These are phyloP conservation scores for Drosophila gaucha DNA, from an alignment of 2,888 invertebrate genomes.

Conservation along the genomic window DNA sequence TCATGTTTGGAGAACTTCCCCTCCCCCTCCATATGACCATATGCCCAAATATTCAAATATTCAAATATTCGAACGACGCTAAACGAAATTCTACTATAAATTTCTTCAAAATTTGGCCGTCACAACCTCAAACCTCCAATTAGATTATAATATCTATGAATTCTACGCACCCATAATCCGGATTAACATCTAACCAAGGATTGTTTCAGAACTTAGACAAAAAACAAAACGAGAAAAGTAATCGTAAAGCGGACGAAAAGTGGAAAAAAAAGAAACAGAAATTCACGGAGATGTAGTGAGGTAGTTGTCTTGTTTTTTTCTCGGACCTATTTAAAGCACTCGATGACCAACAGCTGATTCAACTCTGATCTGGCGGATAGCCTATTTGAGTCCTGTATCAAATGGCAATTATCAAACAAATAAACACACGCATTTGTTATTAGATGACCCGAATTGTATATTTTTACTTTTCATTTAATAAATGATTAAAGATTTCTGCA, in stretches of 20 bases:
- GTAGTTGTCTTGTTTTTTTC: not conserved
- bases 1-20: too few relatives aligned
- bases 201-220: not conserved
- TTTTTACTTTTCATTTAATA: too few relatives aligned
- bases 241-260: not conserved
- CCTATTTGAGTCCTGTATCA: not conserved
- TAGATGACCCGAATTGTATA: too few relatives aligned
- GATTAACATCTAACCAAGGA: not conserved
- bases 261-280: not conserved
- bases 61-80: too few relatives aligned
- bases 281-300: not conserved
- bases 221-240: not conserved
- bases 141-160: not conserved
- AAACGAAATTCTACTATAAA: too few relatives aligned
- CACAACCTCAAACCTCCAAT: not conserved
- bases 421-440: too few relatives aligned
- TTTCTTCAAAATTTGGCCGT: too few relatives aligned
- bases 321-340: not conserved
- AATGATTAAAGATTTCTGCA: too few relatives aligned
- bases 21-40: too few relatives aligned
- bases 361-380: not conserved
- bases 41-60: too few relatives aligned
- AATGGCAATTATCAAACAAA: not conserved
- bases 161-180: not conserved
- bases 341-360: not conserved